Base-by-base conservation (phyloP, 1,140 invertebrate genomes). In the Philotrypesis tridentata region DNA sequence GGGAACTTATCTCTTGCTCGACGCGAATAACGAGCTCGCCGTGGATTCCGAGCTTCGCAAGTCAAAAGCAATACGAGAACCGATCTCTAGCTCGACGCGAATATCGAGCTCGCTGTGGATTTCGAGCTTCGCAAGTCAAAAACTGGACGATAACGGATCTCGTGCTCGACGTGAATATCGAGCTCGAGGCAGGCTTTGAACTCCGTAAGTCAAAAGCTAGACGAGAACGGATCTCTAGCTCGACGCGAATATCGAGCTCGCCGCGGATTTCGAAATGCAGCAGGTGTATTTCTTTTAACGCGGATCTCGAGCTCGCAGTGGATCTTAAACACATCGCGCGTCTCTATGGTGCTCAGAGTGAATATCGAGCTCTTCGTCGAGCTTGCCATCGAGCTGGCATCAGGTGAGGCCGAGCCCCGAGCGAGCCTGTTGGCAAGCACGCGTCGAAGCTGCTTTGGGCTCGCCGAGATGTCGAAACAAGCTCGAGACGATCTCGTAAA, bases 341-440 rank as follows among this genome's bases (percentile, higher is more conserved):
- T 61, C 60, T 61, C 60, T n/a, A 61, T 61, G 60, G 60, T 61
- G 60, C 60, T 61, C 60, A 61, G 60, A 61, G 12, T 61, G 60
- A 61, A 61, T 61, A 14, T 61, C 60, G 60, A 61, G 60, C 21
- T 25, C 60, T 61, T 61, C 60, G 60, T 61, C 60, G 23, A 60
- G 55, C 55, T 60, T 60, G n/a, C 55, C 55, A 21, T 60, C n/a
- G 14, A 60, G 55, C 55, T 60, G 55, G 55, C 55, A 21, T 60
- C 12, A 60, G 55, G 55, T 60, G 55, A 60, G 55, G 55, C 55
- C 55, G 55, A 61, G 60, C 60, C 60, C 60, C 17, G 60, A 61
- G n/a, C 60, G 60, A 61, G 60, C 60, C 60, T 61, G 60, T n/a
- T 61, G 60, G 60, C 60, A 61, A 61, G 60, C 60, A 61, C 60